These are phyloP conservation scores for Stegastes partitus DNA, from an alignment of 2,113 vertebrate genomes.

Conservation along the genomic window DNA sequence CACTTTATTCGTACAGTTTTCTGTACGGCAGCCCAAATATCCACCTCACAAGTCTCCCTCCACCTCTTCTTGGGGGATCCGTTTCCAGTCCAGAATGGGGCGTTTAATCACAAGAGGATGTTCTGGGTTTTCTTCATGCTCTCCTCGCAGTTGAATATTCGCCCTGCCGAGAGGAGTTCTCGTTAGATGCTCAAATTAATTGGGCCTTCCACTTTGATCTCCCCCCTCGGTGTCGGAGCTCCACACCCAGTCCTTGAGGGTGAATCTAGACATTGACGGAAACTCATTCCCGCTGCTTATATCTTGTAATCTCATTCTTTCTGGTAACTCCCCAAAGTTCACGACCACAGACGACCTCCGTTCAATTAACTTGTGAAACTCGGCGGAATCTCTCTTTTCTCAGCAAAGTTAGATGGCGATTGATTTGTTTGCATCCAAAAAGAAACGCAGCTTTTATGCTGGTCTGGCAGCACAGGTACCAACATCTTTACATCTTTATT, in stretches of 20 bases:
- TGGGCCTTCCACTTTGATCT: neutral
- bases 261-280: neutral
- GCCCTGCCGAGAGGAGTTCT: slow-evolving; percentile 4
- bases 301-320: neutral
- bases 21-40: no score
- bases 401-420: neutral
- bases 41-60: no score
- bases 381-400: neutral
- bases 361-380: neutral
- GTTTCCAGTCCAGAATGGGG: no score
- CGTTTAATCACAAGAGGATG: no score
- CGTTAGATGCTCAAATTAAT: slow-evolving; percentile 8
- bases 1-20: no score
- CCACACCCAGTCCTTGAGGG: neutral
- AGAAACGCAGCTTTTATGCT: neutral
- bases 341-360: neutral
- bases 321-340: neutral
- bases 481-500: neutral
- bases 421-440: neutral
- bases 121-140: neutral
- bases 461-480: neutral
- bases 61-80: no score
- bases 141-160: neutral
- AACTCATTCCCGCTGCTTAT: neutral
- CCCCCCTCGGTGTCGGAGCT: neutral